These are phyloP conservation scores for Iselma pallidipennis DNA, from an alignment of 2,888 invertebrate genomes.

Conservation along the genomic window DNA sequence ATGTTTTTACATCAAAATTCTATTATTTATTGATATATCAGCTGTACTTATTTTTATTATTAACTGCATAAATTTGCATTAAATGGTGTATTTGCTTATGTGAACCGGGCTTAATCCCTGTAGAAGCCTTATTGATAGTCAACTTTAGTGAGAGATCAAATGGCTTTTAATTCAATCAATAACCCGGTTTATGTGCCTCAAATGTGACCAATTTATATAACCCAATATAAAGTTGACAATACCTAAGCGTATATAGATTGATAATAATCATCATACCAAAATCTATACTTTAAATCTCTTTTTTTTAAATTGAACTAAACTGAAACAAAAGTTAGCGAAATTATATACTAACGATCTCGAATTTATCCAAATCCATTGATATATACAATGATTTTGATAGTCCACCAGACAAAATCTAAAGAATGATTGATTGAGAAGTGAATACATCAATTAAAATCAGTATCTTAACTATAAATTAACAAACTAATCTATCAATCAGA, in stretches of 20 bases:
- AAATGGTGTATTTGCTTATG: conserved; percentile 5
- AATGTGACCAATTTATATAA: not conserved
- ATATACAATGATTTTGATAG: too few species aligned
- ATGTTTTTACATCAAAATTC: conserved; percentile 22
- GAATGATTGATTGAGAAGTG: not conserved
- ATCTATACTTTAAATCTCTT: too few species aligned
- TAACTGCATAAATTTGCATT: conserved; percentile 14
- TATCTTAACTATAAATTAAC: not conserved
- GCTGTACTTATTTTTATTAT: conserved; percentile 11
- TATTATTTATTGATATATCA: conserved; percentile 18
- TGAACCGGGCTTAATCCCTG: conserved; percentile 1
- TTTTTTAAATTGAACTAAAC: too few species aligned
- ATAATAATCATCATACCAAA: not conserved
- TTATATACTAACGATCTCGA: too few species aligned
- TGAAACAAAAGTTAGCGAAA: not conserved
- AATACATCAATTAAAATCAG: not conserved
- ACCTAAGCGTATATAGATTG: too few species aligned
- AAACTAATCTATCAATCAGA: not conserved
- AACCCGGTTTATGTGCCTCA: not conserved
- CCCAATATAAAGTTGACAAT: not conserved
- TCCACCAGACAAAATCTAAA: too few species aligned
- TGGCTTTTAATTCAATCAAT: conserved; percentile 1
- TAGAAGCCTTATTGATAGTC: conserved; percentile 11
- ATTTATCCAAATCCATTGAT: too few species aligned
- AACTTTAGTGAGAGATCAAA: conserved; percentile 5